Evolutionary conservation across 2,797 vertebrate species (phyloP), one percentile per base, ranked within the genome.

Genomic region (Novumbra hubbsi): DNA sequence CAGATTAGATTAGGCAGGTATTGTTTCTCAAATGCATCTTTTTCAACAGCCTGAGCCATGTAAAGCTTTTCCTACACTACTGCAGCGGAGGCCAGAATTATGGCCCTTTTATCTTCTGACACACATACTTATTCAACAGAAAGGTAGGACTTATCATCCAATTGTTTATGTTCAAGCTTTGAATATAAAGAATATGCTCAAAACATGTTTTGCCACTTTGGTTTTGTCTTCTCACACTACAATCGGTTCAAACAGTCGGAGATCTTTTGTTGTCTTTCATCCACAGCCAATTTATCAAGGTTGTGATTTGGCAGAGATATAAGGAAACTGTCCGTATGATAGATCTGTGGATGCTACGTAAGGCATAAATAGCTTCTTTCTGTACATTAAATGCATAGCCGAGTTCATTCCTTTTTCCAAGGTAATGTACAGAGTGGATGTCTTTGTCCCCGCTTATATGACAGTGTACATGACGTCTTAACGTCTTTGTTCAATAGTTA

Each of bases 281-380:
- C 49, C 34, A 34, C 15, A 7, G 28, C 45, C 71, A 30, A 24
- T 55, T 76, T 66, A 77, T 79, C 21, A 73, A 75, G 28, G 19
- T 27, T 49, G 15, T 63, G 12, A 65, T 52, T 27, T 21, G 65
- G 28, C 21, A 12, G 19, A 24, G 55, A 24, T 24, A 57, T 74
- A 63, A 41, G 63, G 73, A 63, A 81, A 81, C 78, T 4, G 65
- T 4, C 73, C 74, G 62, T 65, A 71, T 73, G 52, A 68, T 73
- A 69, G 70, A 24, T 1, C 4, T 19, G 19, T 52, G 48, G 16
- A 78, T 3, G 9, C n/a, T 24, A 57, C 21, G 2, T 27, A 11
- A 60, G 41, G 41, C 9, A 45, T 45, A 14, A 12, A 45, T 45
- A 14, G 2, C 6, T 14, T 12, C 41, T 2, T 45, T 45, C 41